Evolutionary conservation across 2,888 invertebrate species (phyloP).

Genomic region (Falcaria lacertinaria): DNA sequence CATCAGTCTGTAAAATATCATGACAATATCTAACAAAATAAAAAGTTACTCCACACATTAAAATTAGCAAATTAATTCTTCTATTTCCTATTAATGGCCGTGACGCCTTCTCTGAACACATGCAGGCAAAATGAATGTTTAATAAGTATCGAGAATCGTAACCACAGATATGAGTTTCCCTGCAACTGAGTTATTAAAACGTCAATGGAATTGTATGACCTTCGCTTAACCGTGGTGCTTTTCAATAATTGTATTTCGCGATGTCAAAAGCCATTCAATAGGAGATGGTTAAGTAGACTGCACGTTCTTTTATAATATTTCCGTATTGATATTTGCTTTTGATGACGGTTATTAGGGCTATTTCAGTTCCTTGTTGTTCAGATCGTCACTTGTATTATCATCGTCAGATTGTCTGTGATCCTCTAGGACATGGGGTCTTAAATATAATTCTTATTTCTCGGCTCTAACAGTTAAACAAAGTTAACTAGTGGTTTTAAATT

Average conservation of each 20-base stretch:
- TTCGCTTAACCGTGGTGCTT: not conserved
- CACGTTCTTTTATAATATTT: not conserved
- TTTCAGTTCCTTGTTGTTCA: not conserved
- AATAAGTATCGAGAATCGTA: not conserved
- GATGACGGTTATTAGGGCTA: not conserved
- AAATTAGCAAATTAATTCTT: no score
- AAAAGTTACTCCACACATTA: no score
- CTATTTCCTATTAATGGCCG: no score
- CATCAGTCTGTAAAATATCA: no score
- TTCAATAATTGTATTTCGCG: not conserved
- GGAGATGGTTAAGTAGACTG: not conserved
- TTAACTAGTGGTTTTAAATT: slow-evolving; percentile 1
- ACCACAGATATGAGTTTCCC: not conserved
- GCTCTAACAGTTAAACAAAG: slow-evolving; percentile 4
- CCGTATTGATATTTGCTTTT: no score
- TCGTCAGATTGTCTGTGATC: not conserved
- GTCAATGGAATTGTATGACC: not conserved
- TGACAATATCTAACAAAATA: no score
- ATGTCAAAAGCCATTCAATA: not conserved
- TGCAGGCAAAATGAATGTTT: not conserved
- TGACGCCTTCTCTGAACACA: not conserved
- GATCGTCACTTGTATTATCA: not conserved
- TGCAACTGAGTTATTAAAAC: no score
- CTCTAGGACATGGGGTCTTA: not conserved
- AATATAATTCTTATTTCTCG: not conserved